Conservation (phyloP, 1,140 invertebrate genomes). For the Drosophila erecta region DNA sequence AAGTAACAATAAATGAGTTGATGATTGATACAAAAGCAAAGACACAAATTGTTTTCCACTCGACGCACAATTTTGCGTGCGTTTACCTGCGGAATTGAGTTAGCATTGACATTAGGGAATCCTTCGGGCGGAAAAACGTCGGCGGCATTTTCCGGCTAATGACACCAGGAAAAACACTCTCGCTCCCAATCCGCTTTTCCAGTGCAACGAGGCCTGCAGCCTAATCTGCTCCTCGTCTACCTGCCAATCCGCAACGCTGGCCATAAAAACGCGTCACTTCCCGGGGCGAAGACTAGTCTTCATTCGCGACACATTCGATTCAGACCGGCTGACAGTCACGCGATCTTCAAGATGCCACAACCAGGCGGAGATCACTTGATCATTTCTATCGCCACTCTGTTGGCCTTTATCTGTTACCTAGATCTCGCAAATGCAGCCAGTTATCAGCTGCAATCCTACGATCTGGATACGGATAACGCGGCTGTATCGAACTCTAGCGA, state of each 20-base stretch:
- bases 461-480: conserved; percentile 16
- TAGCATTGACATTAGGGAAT: conserved; percentile 54
- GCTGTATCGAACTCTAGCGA: conserved; percentile 7
- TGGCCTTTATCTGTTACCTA: conserved; percentile 4
- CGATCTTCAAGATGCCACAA: conserved; percentile 58
- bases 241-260: conserved; percentile 57
- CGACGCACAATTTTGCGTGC: conserved; percentile 70
- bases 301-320: conserved; percentile 31
- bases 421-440: conserved; percentile 40
- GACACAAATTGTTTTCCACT: conserved; percentile 40
- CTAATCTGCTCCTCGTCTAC: conserved; percentile 53
- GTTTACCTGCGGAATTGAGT: conserved; percentile 58
- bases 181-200: conserved; percentile 47
- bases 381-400: conserved; percentile 5
- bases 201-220: conserved; percentile 62
- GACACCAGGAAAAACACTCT: conserved; percentile 81
- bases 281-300: conserved; percentile 49
- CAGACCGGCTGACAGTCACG: conserved; percentile 63
- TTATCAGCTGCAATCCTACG: conserved; percentile 25
- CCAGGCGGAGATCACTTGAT: conserved; percentile 40
- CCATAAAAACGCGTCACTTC: conserved; percentile 55
- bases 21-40: conserved; percentile 75
- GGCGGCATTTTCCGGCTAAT: conserved; percentile 71
- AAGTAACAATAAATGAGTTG: conserved; percentile 81
- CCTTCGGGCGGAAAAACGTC: conserved; percentile 67